phyloP scores from a whole-genome alignment of 2,797 vertebrate genomes.

The Triplophysa yarkandensis region DNA sequence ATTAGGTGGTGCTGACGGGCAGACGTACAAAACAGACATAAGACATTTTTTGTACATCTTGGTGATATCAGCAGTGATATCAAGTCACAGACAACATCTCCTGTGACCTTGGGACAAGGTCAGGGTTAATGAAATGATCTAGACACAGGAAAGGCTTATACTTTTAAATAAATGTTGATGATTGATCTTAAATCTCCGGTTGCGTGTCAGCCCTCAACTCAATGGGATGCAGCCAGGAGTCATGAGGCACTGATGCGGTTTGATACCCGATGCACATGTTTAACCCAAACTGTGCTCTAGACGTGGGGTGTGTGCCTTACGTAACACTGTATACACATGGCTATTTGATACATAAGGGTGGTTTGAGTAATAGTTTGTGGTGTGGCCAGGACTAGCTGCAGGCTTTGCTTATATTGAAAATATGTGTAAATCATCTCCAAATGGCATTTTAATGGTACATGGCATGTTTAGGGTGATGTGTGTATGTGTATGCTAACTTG shows the following conservation, averaged over 20 bases:
- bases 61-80: slow-evolving; percentile 19
- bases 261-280: slow-evolving; percentile 20
- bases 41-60: slow-evolving; percentile 5
- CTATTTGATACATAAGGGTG: slow-evolving; percentile 7
- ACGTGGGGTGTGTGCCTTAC: neutral
- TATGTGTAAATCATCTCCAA: neutral
- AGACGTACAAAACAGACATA: slow-evolving; percentile 24
- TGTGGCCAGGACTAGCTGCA: neutral
- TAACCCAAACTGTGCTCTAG: slow-evolving; percentile 15
- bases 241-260: slow-evolving; percentile 40
- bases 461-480: neutral
- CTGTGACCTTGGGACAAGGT: slow-evolving; percentile 61
- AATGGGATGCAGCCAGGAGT: slow-evolving; percentile 31
- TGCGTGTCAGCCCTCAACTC: neutral
- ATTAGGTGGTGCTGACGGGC: slow-evolving; percentile 67
- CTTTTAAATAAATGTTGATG: slow-evolving; percentile 61
- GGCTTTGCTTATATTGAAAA: neutral
- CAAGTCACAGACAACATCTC: neutral
- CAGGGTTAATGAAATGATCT: slow-evolving; percentile 42
- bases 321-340: slow-evolving; percentile 1
- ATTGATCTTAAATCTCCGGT: slow-evolving; percentile 55
- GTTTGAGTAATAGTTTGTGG: neutral
- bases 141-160: slow-evolving; percentile 21
- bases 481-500: neutral
- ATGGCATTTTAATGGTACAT: neutral